Conservation (phyloP, 2,888 invertebrate species). For the Strigamia crassipes region DNA sequence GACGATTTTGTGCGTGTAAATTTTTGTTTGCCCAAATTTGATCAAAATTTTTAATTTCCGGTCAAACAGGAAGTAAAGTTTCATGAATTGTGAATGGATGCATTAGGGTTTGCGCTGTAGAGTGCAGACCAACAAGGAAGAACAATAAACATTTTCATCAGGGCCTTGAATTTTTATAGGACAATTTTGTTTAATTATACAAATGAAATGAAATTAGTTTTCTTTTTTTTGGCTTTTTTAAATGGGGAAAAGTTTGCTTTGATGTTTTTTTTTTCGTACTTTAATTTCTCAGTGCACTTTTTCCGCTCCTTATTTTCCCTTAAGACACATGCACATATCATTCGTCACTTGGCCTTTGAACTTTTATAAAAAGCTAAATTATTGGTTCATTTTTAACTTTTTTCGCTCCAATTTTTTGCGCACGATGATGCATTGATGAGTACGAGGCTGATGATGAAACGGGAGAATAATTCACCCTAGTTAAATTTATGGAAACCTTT, state of each 20-base stretch:
- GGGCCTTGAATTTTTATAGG: not conserved
- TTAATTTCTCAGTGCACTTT: not conserved
- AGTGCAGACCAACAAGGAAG: not conserved
- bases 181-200: conserved; percentile 1
- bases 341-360: conserved; percentile 10
- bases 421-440: not conserved
- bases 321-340: conserved; percentile 7
- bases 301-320: not conserved
- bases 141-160: not conserved
- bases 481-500: conserved; percentile 28
- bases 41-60: not conserved
- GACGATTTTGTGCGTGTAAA: not conserved
- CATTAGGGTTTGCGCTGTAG: not conserved
- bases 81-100: not conserved
- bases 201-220: not conserved
- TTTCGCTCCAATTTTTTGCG: not conserved
- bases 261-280: not conserved
- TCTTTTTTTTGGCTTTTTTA: not conserved
- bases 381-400: not conserved
- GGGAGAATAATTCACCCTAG: conserved; percentile 27
- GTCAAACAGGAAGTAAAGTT: conserved; percentile 19
- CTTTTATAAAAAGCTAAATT: not conserved
- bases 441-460: conserved; percentile 17
- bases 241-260: not conserved
- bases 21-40: not conserved